Percentiles rank a stretch among this genome's conserved stretches.
phyloP scores from a whole-genome alignment of 2,113 vertebrate genomes.

The Pomatorhinus ruficollis region DNA sequence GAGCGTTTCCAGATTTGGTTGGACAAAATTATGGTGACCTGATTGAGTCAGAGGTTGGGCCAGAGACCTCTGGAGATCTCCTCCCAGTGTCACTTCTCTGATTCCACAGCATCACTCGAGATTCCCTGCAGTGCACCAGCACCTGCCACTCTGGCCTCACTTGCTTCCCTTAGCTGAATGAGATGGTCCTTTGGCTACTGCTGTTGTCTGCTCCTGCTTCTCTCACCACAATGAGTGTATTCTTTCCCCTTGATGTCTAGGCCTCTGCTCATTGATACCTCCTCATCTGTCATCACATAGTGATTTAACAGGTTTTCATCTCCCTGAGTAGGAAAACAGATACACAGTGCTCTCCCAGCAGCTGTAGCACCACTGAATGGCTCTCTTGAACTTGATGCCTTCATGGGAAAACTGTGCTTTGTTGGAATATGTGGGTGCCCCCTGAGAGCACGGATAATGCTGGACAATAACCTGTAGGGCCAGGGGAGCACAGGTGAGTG shows the following conservation, averaged over 20 bases:
- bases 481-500: not conserved
- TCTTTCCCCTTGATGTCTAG: not conserved
- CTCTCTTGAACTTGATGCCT: not conserved
- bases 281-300: not conserved
- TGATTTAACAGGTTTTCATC: constrained; percentile 1
- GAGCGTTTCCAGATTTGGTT: not conserved
- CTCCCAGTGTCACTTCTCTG: not conserved
- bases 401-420: not conserved
- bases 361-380: not conserved
- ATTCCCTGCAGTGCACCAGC: not conserved
- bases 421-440: not conserved
- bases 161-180: not conserved
- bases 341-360: not conserved
- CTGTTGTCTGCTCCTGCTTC: not conserved
- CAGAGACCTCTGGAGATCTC: not conserved
- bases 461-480: not conserved
- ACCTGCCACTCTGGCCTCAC: not conserved
- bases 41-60: not conserved
- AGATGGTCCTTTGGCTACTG: not conserved
- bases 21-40: not conserved
- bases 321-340: not conserved
- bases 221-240: not conserved
- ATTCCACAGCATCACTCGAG: not conserved
- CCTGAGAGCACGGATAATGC: not conserved
- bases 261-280: not conserved